Evolutionary conservation across 2,797 vertebrate species (phyloP).

Genomic region (Picus viridis): DNA sequence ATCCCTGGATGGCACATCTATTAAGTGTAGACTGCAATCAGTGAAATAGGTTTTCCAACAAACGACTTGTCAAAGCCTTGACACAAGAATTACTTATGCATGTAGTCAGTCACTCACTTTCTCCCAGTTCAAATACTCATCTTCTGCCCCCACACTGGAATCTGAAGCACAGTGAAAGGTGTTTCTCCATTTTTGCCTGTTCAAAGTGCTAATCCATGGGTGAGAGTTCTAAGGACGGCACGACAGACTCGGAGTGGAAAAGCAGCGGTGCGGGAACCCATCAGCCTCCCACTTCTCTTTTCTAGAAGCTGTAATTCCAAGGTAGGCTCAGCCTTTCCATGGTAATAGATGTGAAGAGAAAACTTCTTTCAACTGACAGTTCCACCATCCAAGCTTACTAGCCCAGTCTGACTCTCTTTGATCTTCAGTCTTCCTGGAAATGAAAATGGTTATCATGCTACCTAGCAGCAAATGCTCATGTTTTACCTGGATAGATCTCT

Average conservation of each 20-base stretch:
- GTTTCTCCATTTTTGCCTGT: neutral
- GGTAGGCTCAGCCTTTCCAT: neutral
- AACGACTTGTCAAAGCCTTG: slow-evolving; percentile 59
- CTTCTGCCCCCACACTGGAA: neutral
- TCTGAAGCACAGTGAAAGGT: neutral
- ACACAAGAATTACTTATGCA: slow-evolving; percentile 58
- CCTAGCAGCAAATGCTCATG: neutral
- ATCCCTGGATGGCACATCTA: slow-evolving; percentile 52
- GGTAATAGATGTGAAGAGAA: neutral
- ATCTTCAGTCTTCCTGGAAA: slow-evolving; percentile 30
- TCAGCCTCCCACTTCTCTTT: neutral
- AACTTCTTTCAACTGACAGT: slow-evolving; percentile 22
- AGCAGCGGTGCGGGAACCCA: neutral
- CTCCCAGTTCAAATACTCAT: slow-evolving; percentile 23
- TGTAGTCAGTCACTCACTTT: slow-evolving; percentile 51
- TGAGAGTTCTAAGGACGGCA: neutral
- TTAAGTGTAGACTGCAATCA: slow-evolving; percentile 64
- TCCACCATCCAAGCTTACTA: neutral
- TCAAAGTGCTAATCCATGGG: neutral
- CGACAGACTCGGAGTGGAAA: neutral
- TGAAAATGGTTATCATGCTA: slow-evolving; percentile 1
- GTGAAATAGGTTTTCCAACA: slow-evolving; percentile 64
- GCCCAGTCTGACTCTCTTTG: neutral
- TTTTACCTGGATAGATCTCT: slow-evolving; percentile 19
- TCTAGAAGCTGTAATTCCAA: neutral